Evolutionary conservation across 2,113 vertebrate species (phyloP).

Genomic region (Mormyrus lacerda): DNA sequence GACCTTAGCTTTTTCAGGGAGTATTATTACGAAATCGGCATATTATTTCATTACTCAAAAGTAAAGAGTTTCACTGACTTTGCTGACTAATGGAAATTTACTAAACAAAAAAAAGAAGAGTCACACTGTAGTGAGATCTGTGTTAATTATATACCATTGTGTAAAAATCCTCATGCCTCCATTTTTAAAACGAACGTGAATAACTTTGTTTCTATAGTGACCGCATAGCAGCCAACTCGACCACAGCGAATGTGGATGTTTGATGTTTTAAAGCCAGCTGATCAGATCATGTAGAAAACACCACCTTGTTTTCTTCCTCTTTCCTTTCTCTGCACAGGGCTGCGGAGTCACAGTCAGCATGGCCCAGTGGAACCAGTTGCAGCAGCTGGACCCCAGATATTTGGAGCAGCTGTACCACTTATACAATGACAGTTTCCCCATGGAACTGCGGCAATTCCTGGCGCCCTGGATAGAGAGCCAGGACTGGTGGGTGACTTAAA

Average conservation of each 20-base stretch:
- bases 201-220: neutral
- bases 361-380: constrained; percentile 98
- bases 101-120: neutral
- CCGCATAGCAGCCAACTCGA: neutral
- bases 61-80: neutral
- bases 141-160: neutral
- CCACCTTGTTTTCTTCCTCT: neutral
- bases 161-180: neutral
- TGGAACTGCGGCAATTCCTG: constrained; percentile 95
- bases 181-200: neutral
- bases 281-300: neutral
- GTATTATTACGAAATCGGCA: neutral
- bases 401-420: constrained; percentile 98
- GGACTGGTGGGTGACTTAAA: constrained; percentile 72
- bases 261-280: neutral
- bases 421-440: constrained; percentile 97
- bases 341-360: constrained; percentile 59
- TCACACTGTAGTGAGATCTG: neutral
- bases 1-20: neutral
- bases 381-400: constrained; percentile 92
- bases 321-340: constrained; percentile 11
- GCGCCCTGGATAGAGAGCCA: constrained; percentile 98
- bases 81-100: neutral
- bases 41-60: neutral
- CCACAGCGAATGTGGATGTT: neutral